phyloP scores from a whole-genome alignment of 2,888 invertebrate genomes.

The Megastigmus dorsalis region DNA sequence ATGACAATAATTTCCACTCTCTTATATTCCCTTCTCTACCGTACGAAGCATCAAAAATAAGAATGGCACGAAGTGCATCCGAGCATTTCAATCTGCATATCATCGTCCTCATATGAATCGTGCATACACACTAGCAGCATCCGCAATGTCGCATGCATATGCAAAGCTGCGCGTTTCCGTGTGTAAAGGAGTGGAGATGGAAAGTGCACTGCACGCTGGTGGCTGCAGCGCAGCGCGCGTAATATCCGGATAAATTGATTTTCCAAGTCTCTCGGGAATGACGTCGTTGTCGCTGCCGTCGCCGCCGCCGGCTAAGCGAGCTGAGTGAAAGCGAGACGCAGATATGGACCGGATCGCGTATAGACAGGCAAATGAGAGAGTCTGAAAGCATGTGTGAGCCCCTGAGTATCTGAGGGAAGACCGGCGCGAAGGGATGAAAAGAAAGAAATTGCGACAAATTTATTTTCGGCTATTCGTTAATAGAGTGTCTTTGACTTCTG shows the following conservation, averaged over 20 bases:
- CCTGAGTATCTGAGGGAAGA: no score
- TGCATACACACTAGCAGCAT: neutral
- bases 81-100: constrained; percentile 9
- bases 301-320: no score
- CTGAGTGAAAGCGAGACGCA: constrained; percentile 1
- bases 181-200: neutral
- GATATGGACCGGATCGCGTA: neutral
- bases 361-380: no score
- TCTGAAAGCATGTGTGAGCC: no score
- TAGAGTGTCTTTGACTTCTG: no score
- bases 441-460: no score
- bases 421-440: no score
- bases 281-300: no score
- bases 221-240: neutral
- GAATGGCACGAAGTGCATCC: neutral
- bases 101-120: neutral
- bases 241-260: constrained; percentile 41
- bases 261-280: constrained; percentile 15
- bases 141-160: neutral
- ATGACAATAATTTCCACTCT: no score
- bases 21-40: no score
- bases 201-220: neutral
- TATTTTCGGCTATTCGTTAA: no score
- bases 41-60: neutral
- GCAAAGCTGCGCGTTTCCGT: neutral